Conservation (phyloP, 2,113 vertebrate species). For the Todiramphus saurophagus region DNA sequence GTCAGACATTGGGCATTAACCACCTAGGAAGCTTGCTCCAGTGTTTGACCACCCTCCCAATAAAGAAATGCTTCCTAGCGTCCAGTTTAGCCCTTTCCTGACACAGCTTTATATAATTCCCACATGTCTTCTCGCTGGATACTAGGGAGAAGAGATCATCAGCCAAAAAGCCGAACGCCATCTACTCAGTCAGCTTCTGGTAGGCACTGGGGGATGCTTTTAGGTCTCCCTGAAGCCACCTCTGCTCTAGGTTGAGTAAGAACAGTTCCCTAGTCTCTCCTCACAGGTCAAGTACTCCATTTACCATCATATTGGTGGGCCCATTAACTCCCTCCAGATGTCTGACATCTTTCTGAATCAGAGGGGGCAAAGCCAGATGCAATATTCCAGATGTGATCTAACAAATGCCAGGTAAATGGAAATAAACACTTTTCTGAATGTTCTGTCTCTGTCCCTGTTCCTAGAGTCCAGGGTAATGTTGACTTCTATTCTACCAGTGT, state of each 20-base stretch:
- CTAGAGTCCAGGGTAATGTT: background rate
- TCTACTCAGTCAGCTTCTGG: background rate
- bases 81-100: background rate
- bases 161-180: background rate
- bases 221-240: background rate
- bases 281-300: background rate
- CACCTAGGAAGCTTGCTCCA: background rate
- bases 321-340: no score
- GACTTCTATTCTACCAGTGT: background rate
- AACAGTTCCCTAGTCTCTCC: background rate
- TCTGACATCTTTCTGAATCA: no score
- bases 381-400: no score
- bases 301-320: no score
- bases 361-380: no score
- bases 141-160: background rate
- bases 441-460: background rate
- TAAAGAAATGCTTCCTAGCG: background rate
- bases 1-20: no score
- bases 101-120: background rate
- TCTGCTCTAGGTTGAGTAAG: background rate
- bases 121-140: background rate
- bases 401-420: background rate
- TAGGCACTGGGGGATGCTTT: background rate
- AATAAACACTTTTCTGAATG: background rate
- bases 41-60: background rate